These are phyloP conservation scores for Barnardius zonarius DNA, from an alignment of 2,113 vertebrate genomes.

Conservation along the genomic window DNA sequence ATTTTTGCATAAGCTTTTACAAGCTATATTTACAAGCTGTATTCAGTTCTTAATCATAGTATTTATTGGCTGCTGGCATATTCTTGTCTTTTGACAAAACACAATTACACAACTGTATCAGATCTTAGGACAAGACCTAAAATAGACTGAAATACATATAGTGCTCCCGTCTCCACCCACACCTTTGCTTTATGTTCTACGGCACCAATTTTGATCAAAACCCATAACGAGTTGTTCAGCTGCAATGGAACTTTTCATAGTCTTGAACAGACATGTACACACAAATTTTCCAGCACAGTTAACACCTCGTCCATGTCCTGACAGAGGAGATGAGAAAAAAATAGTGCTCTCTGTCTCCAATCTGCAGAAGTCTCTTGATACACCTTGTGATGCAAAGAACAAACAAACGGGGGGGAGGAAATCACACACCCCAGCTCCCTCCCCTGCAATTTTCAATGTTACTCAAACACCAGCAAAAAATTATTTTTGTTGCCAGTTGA, in stretches of 20 bases:
- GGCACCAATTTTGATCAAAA: not conserved
- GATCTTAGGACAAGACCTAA: not conserved
- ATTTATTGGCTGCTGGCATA: constrained; percentile 14
- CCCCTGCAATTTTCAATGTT: not conserved
- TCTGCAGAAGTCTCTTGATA: not conserved
- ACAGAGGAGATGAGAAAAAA: not conserved
- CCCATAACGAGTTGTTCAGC: not conserved
- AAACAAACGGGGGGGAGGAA: not conserved
- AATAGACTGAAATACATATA: not conserved
- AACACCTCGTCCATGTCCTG: not conserved
- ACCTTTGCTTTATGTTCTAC: not conserved
- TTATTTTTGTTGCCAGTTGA: not conserved
- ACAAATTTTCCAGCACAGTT: not conserved
- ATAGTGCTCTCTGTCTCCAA: not conserved
- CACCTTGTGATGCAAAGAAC: not conserved
- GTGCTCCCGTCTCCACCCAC: not conserved
- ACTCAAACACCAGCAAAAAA: not conserved
- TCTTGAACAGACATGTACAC: not conserved
- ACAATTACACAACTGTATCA: not conserved
- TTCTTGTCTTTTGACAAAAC: constrained; percentile 13
- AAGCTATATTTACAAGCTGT: not conserved
- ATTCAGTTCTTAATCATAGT: constrained; percentile 10
- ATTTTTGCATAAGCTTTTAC: not conserved
- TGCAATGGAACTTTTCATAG: not conserved
- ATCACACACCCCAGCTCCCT: not conserved